Evolutionary conservation across 53 echinoderm and acorn worm genomes (phyloP).

Genomic region (Apostichopus leukothele): DNA sequence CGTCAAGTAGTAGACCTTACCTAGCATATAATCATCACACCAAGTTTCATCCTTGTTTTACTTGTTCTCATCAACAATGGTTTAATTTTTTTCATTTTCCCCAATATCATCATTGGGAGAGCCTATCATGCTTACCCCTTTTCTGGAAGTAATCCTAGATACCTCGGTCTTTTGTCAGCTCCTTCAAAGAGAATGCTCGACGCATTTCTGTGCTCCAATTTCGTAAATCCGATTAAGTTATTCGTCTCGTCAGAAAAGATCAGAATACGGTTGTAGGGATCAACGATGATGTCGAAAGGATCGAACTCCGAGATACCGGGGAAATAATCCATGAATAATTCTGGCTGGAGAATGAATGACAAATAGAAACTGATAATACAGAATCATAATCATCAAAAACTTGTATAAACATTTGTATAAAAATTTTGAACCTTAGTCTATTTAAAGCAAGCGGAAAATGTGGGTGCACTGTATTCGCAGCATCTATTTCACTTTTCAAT

Average conservation of each 20-base stretch:
- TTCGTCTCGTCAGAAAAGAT: constrained; percentile 79
- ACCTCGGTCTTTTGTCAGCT: constrained; percentile 75
- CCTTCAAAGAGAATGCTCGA: constrained; percentile 65
- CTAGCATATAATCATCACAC: too few relatives aligned
- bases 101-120: too few relatives aligned
- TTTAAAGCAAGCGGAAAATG: not conserved
- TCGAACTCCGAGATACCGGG: constrained; percentile 17
- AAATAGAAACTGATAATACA: not conserved
- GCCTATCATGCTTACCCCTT: constrained; percentile 60
- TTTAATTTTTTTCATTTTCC: too few relatives aligned
- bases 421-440: not conserved
- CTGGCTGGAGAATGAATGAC: constrained; percentile 24
- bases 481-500: too few relatives aligned
- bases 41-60: too few relatives aligned
- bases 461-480: too few relatives aligned
- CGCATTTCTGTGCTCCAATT: constrained; percentile 38
- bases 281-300: constrained; percentile 90
- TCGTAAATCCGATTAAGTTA: constrained; percentile 58
- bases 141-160: constrained; percentile 75
- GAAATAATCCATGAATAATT: constrained; percentile 10
- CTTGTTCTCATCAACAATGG: too few relatives aligned
- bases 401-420: not conserved
- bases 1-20: too few relatives aligned
- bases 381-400: not conserved
- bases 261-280: constrained; percentile 80